Base-by-base conservation (phyloP, 2,113 vertebrate species). In the Psilopogon haemacephalus region DNA sequence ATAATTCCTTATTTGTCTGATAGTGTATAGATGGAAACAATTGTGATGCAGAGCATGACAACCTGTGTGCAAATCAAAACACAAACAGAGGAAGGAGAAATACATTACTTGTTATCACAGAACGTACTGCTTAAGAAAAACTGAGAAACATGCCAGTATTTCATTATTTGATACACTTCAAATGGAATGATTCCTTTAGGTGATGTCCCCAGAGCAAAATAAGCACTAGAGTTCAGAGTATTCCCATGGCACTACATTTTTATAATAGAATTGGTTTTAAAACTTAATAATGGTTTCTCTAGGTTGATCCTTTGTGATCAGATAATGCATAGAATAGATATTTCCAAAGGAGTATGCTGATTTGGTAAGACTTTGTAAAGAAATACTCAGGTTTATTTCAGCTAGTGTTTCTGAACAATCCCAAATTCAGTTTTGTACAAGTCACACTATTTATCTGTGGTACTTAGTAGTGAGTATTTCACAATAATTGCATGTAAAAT, bases 401-500 rank as follows among this genome's bases (percentile, higher is more conserved):
- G 23, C 65, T 95, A 62, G 6, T 84, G 10, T 88, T 95, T 87
- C 72, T 93, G 35, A 81, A 73, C 42, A 64, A 27, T 42, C 71
- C 12, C 21, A 77, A 82, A 91, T 81, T 82, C 83, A 81, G 60
- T 93, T 95, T 60, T 90, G 12, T 54, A 24, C 30, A 60, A 95
- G 40, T 50, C 58, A 37, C 42, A 32, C 24, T 78, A 35, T 76
- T 87, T 93, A 40, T 27, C 67, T 60, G 56, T 75, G 74, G 59
- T 58, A 63, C 59, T 90, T 78, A 68, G 7, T 68, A 94, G 38
- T 32, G 67, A 84, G n/a, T 73, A 32, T 74, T 96, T 50, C 23
- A 26, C 48, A 50, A 23, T 50, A 50, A 50, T 24, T 86, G 86
- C 73, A 88, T 65, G 11, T 60, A 69, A 80, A 76, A 72, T 74